Evolutionary conservation across 2,888 invertebrate genomes (phyloP), one percentile per base, ranked within the genome.

Genomic region (Catotricha subobsoleta): DNA sequence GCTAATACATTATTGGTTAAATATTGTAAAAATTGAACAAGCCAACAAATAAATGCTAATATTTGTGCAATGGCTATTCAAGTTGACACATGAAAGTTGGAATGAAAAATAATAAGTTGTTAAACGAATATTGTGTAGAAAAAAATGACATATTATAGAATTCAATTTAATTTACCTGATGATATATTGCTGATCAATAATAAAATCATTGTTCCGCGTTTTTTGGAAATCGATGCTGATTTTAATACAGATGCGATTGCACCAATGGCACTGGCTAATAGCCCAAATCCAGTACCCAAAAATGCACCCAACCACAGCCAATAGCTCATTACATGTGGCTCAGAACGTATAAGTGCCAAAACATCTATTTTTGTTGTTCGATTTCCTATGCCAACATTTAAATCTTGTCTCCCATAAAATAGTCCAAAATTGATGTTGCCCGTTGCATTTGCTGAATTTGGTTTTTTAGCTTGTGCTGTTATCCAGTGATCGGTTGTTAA

Each of bases 401-500:
- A 61, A 49, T 77, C 75, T 57, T 87, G 86, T 47, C 74, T 76
- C 0, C 92, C 92, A 52, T 80, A 76, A 54, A 92, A 86, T 8
- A 94, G 68, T 0, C 92, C 92, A 55, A 90, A 84, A 55, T 78
- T 74, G 44, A 88, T 74, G 48, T 71, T 67, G 0, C 87, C 88
- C 40, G 76, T 76, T 2, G 58, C 53, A 34, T 55, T 53, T 23
- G 70, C 67, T 40, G 57, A 53, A 44, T 57, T 21, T 8, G 13
- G 15, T 3, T 15, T 36, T 50, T 71, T 68, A 2, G 80, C 80
- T 47, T 65, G 66, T 1, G 82, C 76, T 39, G 71, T 71, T 28
- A 81, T 69, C 84, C 86, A 86, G 51, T 77, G 72, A 51, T 80
- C 76, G 10, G 83, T 83, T 1, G 80, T 80, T 46, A 84, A 62